A percentile compares a stretch with the other conserved stretches of the same genome.
phyloP scores from a whole-genome alignment of 2,888 invertebrate species.

The Rotaria socialis region DNA sequence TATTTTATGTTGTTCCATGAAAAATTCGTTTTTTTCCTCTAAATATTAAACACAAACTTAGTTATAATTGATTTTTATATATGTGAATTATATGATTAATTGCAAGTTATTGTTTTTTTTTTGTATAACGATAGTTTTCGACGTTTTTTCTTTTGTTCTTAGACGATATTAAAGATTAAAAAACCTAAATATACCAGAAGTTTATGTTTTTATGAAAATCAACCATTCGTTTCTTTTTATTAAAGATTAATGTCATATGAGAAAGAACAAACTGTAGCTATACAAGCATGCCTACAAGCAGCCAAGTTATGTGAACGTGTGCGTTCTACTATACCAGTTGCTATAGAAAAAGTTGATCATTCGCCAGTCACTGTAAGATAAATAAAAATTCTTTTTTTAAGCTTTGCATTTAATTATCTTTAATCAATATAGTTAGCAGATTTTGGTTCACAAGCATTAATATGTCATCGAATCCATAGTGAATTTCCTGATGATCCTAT shows the following conservation, averaged over 20 bases:
- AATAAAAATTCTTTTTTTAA: neutral
- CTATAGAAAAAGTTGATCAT: neutral
- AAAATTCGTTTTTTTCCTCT: neutral
- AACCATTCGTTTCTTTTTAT: neutral
- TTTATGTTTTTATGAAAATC: neutral
- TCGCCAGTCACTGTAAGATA: conserved; percentile 1
- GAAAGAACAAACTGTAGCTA: neutral
- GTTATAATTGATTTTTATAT: neutral
- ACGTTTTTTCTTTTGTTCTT: neutral
- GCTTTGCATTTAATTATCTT: neutral
- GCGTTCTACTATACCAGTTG: neutral
- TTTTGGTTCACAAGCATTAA: conserved; percentile 18
- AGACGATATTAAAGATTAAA: neutral
- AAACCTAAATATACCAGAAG: neutral
- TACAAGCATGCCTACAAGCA: conserved; percentile 14
- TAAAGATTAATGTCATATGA: neutral
- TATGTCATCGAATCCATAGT: neutral
- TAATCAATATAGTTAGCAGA: neutral
- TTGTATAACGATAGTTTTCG: neutral
- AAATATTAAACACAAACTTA: neutral
- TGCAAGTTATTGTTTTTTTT: neutral
- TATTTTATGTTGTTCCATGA: neutral
- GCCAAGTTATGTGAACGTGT: conserved; percentile 5
- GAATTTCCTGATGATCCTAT: conserved; percentile 19
- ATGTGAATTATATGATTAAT: neutral